Conservation (phyloP, 2,797 vertebrate species). For the Pseudocheirus occidentalis region DNA sequence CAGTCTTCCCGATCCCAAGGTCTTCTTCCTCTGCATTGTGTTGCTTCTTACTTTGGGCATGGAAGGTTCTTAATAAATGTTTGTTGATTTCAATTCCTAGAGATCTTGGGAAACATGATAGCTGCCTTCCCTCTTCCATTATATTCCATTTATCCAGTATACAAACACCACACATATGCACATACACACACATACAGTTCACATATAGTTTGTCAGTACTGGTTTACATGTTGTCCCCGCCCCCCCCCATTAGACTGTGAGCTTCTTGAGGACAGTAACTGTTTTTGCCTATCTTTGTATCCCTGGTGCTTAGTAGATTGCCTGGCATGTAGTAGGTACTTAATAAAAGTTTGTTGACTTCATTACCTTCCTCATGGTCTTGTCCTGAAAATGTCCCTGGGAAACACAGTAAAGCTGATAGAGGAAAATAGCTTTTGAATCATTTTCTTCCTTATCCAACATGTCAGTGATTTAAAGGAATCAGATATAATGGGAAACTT, state of each 20-base stretch:
- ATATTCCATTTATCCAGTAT: background rate
- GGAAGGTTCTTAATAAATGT: background rate
- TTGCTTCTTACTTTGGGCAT: background rate
- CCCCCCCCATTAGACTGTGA: background rate
- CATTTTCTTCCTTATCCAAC: background rate
- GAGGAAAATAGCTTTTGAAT: background rate
- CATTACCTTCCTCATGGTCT: rapidly evolving
- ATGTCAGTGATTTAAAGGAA: constrained; percentile 7
- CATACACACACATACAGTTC: too few relatives aligned
- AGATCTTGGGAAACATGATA: background rate
- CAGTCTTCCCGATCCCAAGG: background rate
- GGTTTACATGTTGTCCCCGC: too few relatives aligned
- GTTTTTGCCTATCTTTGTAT: background rate
- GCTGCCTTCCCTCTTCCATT: background rate
- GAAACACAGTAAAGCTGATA: rapidly evolving
- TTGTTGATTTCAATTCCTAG: background rate
- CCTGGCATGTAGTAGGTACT: rapidly evolving
- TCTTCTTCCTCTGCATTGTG: background rate
- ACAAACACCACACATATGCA: background rate
- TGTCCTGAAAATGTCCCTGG: background rate
- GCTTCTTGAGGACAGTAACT: background rate
- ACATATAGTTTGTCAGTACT: background rate
- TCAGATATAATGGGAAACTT: background rate
- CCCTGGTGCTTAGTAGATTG: background rate
- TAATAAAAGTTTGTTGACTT: background rate